Percentiles rank a stretch among this genome's conserved stretches.
Evolutionary conservation across 2,888 invertebrate species (phyloP).

Genomic region (Plusia festucae): DNA sequence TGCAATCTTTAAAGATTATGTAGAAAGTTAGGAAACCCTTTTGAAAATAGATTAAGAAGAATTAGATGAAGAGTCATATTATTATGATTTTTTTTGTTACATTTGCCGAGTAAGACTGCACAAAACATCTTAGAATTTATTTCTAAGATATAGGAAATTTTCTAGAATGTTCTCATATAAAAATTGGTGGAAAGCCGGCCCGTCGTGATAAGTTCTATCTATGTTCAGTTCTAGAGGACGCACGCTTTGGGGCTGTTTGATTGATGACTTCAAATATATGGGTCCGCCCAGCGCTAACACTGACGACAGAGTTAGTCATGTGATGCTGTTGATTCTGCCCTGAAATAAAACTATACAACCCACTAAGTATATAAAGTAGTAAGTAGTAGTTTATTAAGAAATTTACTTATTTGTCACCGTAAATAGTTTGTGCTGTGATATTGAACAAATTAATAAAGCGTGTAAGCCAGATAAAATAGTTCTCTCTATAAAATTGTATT

Average conservation of each 20-base stretch:
- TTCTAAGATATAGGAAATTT: not conserved
- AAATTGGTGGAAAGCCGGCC: constrained; percentile 72
- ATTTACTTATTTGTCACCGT: too few species aligned
- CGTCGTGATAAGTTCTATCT: constrained; percentile 85
- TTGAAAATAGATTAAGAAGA: not conserved
- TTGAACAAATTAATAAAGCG: too few species aligned
- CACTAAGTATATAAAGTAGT: not conserved
- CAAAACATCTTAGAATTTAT: not conserved
- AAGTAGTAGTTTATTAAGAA: not conserved
- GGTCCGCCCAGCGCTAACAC: constrained; percentile 75
- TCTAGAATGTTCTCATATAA: constrained; percentile 63
- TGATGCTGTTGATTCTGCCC: constrained; percentile 57
- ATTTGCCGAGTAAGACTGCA: constrained; percentile 14
- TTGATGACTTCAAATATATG: constrained; percentile 89
- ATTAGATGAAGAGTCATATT: not conserved
- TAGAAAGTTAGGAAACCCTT: not conserved
- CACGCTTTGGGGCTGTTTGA: constrained; percentile 82
- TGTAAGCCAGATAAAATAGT: too few species aligned
- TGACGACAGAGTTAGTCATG: constrained; percentile 24
- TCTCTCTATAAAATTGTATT: too few species aligned
- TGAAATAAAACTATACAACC: constrained; percentile 12
- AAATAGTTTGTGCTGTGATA: too few species aligned
- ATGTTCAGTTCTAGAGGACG: constrained; percentile 87
- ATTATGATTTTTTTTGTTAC: not conserved
- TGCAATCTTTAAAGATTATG: constrained; percentile 8